Conservation (phyloP, 2,888 invertebrate species). For the Drosophila anomalata region DNA sequence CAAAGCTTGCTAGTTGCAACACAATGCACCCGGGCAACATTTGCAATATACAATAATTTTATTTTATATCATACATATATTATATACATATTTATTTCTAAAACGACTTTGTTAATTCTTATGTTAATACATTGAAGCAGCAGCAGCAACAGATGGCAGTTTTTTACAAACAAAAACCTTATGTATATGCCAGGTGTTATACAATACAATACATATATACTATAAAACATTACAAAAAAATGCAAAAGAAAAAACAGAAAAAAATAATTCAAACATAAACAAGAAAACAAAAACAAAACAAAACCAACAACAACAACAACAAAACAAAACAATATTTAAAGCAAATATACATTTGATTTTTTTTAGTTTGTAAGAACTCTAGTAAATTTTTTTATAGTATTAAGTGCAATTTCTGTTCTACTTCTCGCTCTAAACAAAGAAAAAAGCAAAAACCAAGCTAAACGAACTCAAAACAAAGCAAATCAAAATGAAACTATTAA, state of each 20-base stretch:
- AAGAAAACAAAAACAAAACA: constrained; percentile 25
- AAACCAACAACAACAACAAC: constrained; percentile 21
- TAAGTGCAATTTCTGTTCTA: constrained; percentile 75
- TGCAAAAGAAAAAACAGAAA: constrained; percentile 49
- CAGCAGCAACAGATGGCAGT: constrained; percentile 22
- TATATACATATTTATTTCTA: constrained; percentile 75
- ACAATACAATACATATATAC: constrained; percentile 9
- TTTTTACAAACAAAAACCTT: constrained; percentile 38
- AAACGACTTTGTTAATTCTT: constrained; percentile 79
- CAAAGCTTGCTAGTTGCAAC: constrained; percentile 23
- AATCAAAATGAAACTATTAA: constrained; percentile 34
- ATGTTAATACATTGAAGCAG: constrained; percentile 54
- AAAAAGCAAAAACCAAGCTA: constrained; percentile 46
- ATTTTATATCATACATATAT: constrained; percentile 44
- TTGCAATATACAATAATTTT: constrained; percentile 75
- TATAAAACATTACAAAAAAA: constrained; percentile 37
- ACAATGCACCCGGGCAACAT: constrained; percentile 78
- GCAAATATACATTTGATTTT: constrained; percentile 80
- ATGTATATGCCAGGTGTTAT: constrained; percentile 36
- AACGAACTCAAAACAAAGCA: constrained; percentile 28
- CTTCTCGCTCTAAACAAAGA: constrained; percentile 70
- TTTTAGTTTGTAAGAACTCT: constrained; percentile 79
- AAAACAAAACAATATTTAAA: constrained; percentile 63
- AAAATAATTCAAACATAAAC: constrained; percentile 32
- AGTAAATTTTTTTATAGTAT: constrained; percentile 82